Evolutionary conservation across 2,888 invertebrate genomes (phyloP).

Genomic region (Phortica magna): DNA sequence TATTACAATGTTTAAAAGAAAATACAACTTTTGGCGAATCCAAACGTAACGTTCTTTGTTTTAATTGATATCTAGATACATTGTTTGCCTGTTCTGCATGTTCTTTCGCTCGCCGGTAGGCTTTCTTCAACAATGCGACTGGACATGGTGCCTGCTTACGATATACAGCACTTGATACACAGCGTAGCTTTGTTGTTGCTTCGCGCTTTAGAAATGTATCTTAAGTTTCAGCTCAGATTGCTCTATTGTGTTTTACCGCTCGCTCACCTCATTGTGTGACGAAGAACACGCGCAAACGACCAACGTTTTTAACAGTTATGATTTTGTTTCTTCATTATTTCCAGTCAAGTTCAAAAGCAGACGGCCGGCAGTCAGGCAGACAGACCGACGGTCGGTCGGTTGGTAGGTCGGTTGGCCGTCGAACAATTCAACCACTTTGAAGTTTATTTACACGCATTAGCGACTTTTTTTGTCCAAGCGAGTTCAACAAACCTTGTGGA

Average conservation of each 20-base stretch:
- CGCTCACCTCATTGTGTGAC: background rate
- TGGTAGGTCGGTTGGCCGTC: no score
- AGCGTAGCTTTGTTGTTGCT: background rate
- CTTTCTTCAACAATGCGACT: background rate
- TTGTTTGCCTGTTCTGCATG: no score
- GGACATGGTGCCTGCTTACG: background rate
- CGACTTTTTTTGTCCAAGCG: slow-evolving; percentile 15
- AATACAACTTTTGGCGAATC: no score
- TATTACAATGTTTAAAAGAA: no score
- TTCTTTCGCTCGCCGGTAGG: no score
- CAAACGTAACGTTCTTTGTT: no score
- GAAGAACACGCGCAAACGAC: slow-evolving; percentile 4
- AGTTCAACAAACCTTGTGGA: background rate
- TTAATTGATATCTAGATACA: no score
- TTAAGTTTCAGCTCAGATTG: background rate
- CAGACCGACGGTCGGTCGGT: background rate
- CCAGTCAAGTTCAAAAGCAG: slow-evolving; percentile 16
- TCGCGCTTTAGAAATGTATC: background rate
- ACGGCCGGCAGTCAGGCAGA: background rate
- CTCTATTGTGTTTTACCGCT: background rate
- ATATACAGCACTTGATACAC: background rate
- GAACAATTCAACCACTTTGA: background rate
- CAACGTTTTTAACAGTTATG: slow-evolving; percentile 20
- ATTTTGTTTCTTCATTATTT: slow-evolving; percentile 19
- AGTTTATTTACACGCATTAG: slow-evolving; percentile 21